These are phyloP conservation scores for Alectoris magna DNA, from an alignment of 2,797 vertebrate genomes.

Conservation along the genomic window DNA sequence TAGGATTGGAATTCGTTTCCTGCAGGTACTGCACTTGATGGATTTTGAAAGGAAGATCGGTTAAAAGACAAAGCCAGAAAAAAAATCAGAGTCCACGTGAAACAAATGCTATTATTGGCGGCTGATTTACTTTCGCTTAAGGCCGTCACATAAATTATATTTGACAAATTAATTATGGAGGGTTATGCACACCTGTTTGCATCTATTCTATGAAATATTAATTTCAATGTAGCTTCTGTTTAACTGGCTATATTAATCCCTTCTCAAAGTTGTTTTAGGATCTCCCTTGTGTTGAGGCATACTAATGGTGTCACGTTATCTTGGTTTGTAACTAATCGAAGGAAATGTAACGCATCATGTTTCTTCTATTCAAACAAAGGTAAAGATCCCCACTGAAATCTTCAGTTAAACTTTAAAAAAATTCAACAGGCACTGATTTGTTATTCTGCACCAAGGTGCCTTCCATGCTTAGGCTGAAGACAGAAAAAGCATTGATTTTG, in stretches of 20 bases:
- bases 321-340: neutral
- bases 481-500: neutral
- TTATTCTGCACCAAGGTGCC: neutral
- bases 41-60: conserved; percentile 23
- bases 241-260: neutral
- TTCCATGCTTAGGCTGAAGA: neutral
- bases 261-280: neutral
- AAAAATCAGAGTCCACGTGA: neutral
- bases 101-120: neutral
- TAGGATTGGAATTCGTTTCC: neutral
- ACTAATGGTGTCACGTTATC: neutral
- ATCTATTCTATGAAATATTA: neutral
- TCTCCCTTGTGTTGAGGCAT: neutral
- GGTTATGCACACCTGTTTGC: neutral
- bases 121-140: neutral
- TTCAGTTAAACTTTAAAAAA: neutral
- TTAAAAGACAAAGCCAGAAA: neutral
- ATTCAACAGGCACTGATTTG: neutral
- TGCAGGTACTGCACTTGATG: neutral
- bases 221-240: neutral
- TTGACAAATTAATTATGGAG: conserved; percentile 14
- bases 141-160: conserved; percentile 8
- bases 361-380: neutral
- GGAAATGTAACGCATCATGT: neutral
- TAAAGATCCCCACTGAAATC: neutral